Evolutionary conservation across 2,113 vertebrate species (phyloP), one percentile per base, ranked within the genome.

Genomic region (Dinomys branickii): DNA sequence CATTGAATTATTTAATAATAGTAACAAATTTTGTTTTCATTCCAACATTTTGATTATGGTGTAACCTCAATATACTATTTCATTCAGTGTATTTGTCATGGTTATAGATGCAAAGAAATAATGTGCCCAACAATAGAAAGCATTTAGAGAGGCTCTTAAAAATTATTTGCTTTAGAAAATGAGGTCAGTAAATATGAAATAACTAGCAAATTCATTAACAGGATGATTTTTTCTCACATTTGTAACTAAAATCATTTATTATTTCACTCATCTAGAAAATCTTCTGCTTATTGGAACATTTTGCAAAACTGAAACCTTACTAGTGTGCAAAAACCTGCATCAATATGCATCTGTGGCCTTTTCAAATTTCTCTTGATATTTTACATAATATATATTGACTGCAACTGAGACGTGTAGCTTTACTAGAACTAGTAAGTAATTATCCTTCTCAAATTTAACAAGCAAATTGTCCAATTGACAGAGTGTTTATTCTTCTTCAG

Each of bases 341-440:
- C 33, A 58, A 47, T 67, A 77, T 28, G 9, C 38, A n/a, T 58
- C 9, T 83, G n/a, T n/a, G 28, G 22, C 28, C 50, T 88, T 85
- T 87, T 56, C 8, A 26, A 9, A 5, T 96, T 69, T 69, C 22
- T 56, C 67, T 94, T 44, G 41, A 24, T 30, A 90, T 63, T 59
- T 81, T 88, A 84, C n/a, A 50, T 86, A 85, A 67, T 75, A 83
- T n/a, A n/a, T 85, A 7, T 11, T 19, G 33, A 12, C 50, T 67
- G 1, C 13, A 92, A 26, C 69, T 65, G 94, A 52, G 24, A 75
- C 63, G 4, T 47, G 61, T 35, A 69, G 63, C n/a, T 30, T 78
- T 33, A 50, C 22, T 94, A 58, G 82, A 94, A 88, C 71, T 73
- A 89, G 35, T 92, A 24, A 89, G 35, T 92, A 24, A 56, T 71